phyloP scores from a whole-genome alignment of 2,888 invertebrate genomes.

The Cheilosia soror region DNA sequence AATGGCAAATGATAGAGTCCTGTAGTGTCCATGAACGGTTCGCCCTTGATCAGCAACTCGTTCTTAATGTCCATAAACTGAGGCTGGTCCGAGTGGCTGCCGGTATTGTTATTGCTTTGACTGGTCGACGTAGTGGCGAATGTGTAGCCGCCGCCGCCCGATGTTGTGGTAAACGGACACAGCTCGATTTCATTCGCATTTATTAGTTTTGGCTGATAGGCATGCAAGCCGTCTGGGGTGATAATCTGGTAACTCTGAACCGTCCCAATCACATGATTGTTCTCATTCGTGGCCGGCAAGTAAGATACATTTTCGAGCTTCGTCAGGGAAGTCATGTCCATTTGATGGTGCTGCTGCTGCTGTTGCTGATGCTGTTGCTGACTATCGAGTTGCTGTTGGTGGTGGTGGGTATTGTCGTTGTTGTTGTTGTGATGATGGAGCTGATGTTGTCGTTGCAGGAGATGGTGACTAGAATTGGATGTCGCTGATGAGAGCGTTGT shows the following conservation, averaged over 20 bases:
- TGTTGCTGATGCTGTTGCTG: constrained; percentile 72
- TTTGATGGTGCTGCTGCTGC: constrained; percentile 78
- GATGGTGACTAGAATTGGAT: constrained; percentile 62
- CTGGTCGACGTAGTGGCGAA: constrained; percentile 53
- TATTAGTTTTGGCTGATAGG: constrained; percentile 78
- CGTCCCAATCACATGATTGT: constrained; percentile 81
- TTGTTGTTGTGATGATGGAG: constrained; percentile 46
- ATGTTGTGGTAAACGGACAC: constrained; percentile 80
- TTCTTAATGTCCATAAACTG: constrained; percentile 83
- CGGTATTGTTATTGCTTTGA: constrained; percentile 73
- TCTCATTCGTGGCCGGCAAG: constrained; percentile 79
- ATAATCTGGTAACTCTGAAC: constrained; percentile 83
- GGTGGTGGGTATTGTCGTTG: constrained; percentile 47
- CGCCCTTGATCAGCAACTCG: constrained; percentile 81
- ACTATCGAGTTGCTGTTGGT: constrained; percentile 73
- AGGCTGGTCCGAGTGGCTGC: constrained; percentile 77
- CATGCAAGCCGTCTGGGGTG: constrained; percentile 82
- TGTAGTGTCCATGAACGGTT: constrained; percentile 81
- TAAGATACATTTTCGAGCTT: constrained; percentile 82
- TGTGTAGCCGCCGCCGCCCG: constrained; percentile 57
- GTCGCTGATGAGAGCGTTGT: constrained; percentile 66
- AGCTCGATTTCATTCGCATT: constrained; percentile 77
- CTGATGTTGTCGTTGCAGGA: constrained; percentile 17
- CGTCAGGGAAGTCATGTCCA: constrained; percentile 76
- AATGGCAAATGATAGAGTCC: constrained; percentile 83